These are phyloP conservation scores for Phodopus roborovskii DNA, from an alignment of 2,113 vertebrate species.

Conservation along the genomic window DNA sequence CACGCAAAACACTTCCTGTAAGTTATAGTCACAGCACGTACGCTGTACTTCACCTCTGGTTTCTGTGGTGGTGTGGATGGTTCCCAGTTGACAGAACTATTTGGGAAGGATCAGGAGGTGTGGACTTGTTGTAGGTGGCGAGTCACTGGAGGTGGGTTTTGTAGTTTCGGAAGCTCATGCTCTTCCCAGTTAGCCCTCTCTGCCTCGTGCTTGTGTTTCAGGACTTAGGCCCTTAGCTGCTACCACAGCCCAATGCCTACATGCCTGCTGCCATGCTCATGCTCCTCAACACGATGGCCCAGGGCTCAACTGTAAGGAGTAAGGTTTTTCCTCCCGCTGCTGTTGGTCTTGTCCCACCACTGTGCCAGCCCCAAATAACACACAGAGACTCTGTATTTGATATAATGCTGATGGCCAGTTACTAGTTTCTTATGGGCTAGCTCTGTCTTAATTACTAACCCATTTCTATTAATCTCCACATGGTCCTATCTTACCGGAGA, in stretches of 20 bases:
- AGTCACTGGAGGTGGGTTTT: neutral
- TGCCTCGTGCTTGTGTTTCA: neutral
- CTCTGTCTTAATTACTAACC: too few relatives aligned
- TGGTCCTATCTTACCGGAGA: too few relatives aligned
- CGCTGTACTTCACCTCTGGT: neutral
- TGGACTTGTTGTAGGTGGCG: neutral
- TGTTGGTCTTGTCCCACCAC: too few relatives aligned
- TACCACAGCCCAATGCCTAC: neutral
- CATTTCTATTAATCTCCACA: too few relatives aligned
- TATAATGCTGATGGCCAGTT: too few relatives aligned
- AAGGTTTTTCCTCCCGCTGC: too few relatives aligned
- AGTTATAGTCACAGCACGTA: neutral
- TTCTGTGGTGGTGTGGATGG: neutral
- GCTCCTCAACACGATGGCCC: neutral
- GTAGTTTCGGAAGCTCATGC: neutral
- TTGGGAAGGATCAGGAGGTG: neutral
- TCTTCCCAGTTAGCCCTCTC: neutral
- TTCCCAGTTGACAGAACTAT: neutral
- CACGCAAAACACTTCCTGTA: fast-evolving
- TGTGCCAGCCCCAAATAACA: too few relatives aligned
- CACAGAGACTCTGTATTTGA: too few relatives aligned
- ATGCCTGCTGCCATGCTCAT: neutral
- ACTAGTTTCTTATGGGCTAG: too few relatives aligned
- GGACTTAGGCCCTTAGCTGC: neutral
- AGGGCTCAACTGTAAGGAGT: too few relatives aligned